Percentiles rank a stretch among this genome's conserved stretches.
Evolutionary conservation across 2,113 vertebrate genomes (phyloP).

Genomic region (Myiopsitta monachus): DNA sequence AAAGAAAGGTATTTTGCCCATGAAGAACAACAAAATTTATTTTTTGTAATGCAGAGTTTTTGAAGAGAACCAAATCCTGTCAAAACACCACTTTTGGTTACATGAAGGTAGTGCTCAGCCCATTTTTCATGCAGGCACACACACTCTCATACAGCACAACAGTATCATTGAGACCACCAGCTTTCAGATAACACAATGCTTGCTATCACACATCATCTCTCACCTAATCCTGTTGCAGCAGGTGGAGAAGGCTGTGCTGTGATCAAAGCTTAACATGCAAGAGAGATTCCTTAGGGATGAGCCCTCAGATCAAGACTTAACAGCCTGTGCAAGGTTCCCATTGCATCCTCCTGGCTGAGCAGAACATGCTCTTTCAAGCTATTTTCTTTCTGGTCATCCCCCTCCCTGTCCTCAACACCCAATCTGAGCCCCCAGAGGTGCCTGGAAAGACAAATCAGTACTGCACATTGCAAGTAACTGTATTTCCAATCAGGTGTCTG

Average conservation of each 20-base stretch:
- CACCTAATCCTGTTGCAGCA: background rate
- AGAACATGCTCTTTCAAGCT: background rate
- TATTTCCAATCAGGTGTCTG: background rate
- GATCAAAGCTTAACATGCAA: background rate
- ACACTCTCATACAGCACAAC: background rate
- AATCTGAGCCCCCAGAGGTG: fast-evolving
- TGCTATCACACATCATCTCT: background rate
- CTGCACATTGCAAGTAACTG: fast-evolving
- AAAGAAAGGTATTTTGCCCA: background rate
- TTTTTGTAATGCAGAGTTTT: background rate
- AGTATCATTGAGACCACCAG: fast-evolving
- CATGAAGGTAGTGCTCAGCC: background rate
- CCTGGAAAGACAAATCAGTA: background rate
- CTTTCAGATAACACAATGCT: background rate
- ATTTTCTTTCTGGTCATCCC: background rate
- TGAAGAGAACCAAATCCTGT: background rate
- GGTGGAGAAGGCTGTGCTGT: background rate
- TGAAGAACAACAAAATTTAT: background rate
- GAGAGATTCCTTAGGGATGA: background rate
- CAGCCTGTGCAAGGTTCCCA: background rate
- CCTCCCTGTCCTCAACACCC: background rate
- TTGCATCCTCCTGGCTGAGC: background rate
- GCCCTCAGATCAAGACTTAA: background rate
- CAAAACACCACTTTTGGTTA: background rate
- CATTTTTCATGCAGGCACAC: background rate